Evolutionary conservation across 2,888 invertebrate genomes (phyloP), one percentile per base, ranked within the genome.

Genomic region (Scaptomyza reducta): DNA sequence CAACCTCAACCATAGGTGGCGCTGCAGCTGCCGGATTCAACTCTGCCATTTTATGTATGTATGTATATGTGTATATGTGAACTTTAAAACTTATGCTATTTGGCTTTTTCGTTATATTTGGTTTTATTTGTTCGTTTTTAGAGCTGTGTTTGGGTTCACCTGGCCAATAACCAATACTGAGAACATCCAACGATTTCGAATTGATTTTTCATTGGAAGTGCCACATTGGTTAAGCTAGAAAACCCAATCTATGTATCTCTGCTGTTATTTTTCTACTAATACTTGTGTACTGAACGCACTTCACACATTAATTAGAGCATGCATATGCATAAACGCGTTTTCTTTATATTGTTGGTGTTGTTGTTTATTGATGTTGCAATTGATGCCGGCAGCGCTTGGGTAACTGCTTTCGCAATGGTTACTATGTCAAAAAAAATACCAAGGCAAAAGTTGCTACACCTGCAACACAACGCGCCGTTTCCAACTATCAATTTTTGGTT

Each of bases 161-260:
- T 90, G 87, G 89, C 89, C 88, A 90, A 91, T 89, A 90, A 84
- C 91, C 92, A 92, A 92, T 92, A 91, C 88, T 90, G 91, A 90
- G 90, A 89, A 89, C 91, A 90, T 91, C 92, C 92, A 92, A 92
- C 89, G 90, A 89, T 85, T 87, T 84, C 78, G 70, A 78, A 89
- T 89, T 88, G 80, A 82, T 83, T 87, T 79, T 79, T 86, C 87
- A 89, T 91, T 92, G 92, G 92, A 92, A 83, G 89, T 89, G 90
- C 91, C 91, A 90, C 91, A 92, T 92, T 92, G 92, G 89, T 89
- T 90, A 91, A 89, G 88, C 88, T 87, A 91, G 90, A 90, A 89
- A 81, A 80, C 88, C 89, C 85, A 70, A 63, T 72, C 54, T 49
- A 22, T 31, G 25, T 3, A 11, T 33, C 18, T n/a, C 62, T 42